Conservation (phyloP, 2,797 vertebrate genomes). For the Intellagama lesueurii region DNA sequence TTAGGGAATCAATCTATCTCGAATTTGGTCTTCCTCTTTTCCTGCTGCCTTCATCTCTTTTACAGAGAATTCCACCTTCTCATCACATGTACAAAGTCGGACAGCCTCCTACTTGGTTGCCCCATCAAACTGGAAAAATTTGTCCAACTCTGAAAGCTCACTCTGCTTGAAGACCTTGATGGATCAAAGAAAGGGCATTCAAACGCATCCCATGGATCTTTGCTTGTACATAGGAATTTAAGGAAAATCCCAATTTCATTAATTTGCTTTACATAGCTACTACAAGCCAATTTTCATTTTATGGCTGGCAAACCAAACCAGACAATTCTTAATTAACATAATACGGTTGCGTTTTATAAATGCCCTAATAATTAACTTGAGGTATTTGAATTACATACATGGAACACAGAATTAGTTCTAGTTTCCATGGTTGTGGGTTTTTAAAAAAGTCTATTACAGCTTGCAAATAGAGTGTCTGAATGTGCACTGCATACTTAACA, state of each 20-base stretch:
- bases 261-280: conserved; percentile 49
- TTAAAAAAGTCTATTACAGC: neutral
- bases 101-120: no score
- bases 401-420: conserved; percentile 3
- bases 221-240: conserved; percentile 14
- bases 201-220: neutral
- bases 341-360: conserved; percentile 24
- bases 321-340: conserved; percentile 60
- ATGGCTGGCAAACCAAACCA: conserved; percentile 53
- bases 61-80: no score
- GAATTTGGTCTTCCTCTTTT: no score
- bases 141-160: neutral
- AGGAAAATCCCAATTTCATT: conserved; percentile 58
- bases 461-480: neutral
- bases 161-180: neutral
- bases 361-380: conserved; percentile 36
- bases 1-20: no score
- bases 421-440: neutral
- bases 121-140: neutral
- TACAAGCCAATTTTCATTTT: conserved; percentile 57
- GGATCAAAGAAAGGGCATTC: neutral
- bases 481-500: neutral
- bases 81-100: no score
- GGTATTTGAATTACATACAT: neutral
- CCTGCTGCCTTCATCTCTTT: no score